Evolutionary conservation across 2,888 invertebrate species (phyloP), one percentile per base, ranked within the genome.

Genomic region (Drosophila borborema): DNA sequence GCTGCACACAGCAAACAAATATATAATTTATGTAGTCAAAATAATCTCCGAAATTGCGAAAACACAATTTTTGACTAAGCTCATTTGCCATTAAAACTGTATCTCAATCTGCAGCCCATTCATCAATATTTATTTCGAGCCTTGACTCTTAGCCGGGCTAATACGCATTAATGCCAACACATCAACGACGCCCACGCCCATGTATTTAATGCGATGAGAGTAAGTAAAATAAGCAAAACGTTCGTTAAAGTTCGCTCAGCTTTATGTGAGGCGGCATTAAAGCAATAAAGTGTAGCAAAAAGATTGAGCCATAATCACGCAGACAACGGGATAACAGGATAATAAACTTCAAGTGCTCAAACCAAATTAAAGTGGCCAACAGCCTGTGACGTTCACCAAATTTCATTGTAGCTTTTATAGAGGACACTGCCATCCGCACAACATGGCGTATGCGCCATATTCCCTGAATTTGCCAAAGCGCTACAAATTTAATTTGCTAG

Each of bases 311-410:
- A 73, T 82, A 76, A 82, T 71, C 83, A 34, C 49, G 59, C 71
- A 64, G 72, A 74, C 69, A 76, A 48, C 70, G 49, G 76, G 55
- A 48, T 70, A 82, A 70, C 59, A 71, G 84, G 63, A 74, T 86
- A 80, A 83, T 88, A 88, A 83, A 74, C 51, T 46, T 67, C 58
- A 77, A 82, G 72, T 58, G 74, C 56, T 56, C 34, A 64, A 70
- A 64, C 65, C 46, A 74, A 74, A 80, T 80, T 66, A 76, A 73
- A 80, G 60, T 55, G 36, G 51, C 64, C 77, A 60, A 60, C 72
- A 56, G 68, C 54, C 53, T 43, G 63, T 28, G 59, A 36, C 43
- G 60, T 66, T 46, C 56, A 69, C 65, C 54, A 54, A 79, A 78
- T 46, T 51, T 56, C n/a, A 79, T 70, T 69, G 34, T 31, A 56